Conservation (phyloP, 2,113 vertebrate species). For the Speoplatyrhinus poulsoni region DNA sequence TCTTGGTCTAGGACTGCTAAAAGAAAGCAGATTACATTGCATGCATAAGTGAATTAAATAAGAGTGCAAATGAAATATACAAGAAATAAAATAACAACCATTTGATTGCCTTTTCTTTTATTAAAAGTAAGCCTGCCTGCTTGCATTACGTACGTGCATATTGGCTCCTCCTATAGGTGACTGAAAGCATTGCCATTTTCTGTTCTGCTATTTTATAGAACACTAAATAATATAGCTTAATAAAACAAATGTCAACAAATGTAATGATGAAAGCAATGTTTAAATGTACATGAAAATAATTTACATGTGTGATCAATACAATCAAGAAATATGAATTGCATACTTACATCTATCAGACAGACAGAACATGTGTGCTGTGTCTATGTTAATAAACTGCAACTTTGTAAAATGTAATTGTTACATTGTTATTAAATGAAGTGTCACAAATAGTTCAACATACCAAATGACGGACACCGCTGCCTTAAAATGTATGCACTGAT, state of each 20-base stretch:
- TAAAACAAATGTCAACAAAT: no score
- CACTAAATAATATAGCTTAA: no score
- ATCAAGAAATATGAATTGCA: no score
- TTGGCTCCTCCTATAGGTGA: no score
- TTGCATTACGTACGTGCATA: neutral
- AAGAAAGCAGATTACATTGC: slow-evolving; percentile 48
- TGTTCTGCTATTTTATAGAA: no score
- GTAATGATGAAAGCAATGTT: no score
- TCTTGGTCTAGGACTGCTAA: slow-evolving; percentile 71
- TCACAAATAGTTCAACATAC: neutral
- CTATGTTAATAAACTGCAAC: neutral
- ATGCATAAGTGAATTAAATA: slow-evolving; percentile 78
- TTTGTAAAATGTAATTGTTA: neutral
- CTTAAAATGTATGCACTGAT: slow-evolving; percentile 50
- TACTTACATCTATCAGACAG: neutral
- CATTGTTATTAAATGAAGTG: neutral
- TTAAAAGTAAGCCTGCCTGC: neutral
- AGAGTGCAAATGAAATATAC: slow-evolving; percentile 75
- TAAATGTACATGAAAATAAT: no score
- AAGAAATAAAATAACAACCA: slow-evolving; percentile 70
- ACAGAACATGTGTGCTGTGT: neutral
- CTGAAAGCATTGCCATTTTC: no score
- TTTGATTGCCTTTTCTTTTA: neutral
- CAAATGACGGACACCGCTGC: slow-evolving; percentile 45
- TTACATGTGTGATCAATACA: no score